Percentiles rank a stretch among this genome's conserved stretches.
Evolutionary conservation across 2,113 vertebrate species (phyloP).

Genomic region (Regulus satrapa): DNA sequence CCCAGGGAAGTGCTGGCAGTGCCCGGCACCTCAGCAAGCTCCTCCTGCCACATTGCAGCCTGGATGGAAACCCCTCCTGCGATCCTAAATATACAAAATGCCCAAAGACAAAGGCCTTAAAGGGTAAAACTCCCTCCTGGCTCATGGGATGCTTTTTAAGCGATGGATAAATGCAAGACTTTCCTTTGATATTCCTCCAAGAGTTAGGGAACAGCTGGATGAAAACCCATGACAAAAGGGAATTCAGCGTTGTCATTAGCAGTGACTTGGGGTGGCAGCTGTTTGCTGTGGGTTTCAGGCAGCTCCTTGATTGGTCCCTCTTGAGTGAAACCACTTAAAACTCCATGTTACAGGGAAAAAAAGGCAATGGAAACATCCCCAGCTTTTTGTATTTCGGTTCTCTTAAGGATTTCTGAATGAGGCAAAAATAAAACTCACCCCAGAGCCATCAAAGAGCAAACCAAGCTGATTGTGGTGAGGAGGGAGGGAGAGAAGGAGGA

Average conservation of each 20-base stretch:
- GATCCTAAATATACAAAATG: accelerated
- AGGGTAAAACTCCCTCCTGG: background rate
- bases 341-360: background rate
- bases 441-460: background rate
- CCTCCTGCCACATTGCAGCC: background rate
- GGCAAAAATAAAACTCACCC: background rate
- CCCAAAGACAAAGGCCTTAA: background rate
- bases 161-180: background rate
- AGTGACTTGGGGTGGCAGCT: constrained; percentile 43
- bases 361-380: background rate
- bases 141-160: background rate
- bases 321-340: constrained; percentile 45
- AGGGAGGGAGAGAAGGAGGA: background rate
- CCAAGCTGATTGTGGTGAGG: background rate
- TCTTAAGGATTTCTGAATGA: constrained; percentile 7
- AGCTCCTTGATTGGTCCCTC: constrained; percentile 33
- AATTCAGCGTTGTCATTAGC: background rate
- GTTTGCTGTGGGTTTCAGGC: constrained; percentile 9
- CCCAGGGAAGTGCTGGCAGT: background rate
- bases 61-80: accelerated
- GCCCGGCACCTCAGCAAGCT: background rate
- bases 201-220: constrained; percentile 42
- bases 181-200: background rate
- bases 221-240: constrained; percentile 24
- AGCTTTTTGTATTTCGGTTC: background rate